phyloP scores from a whole-genome alignment of 2,797 vertebrate genomes.

The Acestrorhynchus altus region DNA sequence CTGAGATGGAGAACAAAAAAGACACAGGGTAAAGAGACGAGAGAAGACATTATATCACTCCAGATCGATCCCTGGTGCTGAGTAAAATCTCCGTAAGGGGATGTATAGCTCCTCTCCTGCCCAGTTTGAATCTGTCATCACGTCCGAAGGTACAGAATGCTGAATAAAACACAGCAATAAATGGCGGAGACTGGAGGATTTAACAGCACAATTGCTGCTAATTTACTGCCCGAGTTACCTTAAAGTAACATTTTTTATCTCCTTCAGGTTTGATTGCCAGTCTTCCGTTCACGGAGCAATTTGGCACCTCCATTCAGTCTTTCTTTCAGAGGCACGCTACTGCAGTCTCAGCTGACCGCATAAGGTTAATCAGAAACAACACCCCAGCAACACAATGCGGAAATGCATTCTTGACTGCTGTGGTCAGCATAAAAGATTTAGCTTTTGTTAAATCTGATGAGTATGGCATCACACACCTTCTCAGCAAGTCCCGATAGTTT shows the following conservation, averaged over 20 bases:
- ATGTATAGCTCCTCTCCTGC: neutral
- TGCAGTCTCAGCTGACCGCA: neutral
- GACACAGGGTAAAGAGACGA: neutral
- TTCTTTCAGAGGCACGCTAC: neutral
- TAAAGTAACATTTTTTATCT: neutral
- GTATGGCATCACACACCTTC: neutral
- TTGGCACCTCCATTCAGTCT: neutral
- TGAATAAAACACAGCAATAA: constrained; percentile 1
- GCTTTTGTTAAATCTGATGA: neutral
- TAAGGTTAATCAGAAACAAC: neutral
- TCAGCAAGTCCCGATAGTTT: neutral
- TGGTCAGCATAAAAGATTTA: neutral
- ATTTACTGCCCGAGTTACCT: neutral
- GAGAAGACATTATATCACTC: neutral
- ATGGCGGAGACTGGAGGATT: neutral
- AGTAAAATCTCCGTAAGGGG: neutral
- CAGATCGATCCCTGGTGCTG: neutral
- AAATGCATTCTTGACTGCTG: neutral
- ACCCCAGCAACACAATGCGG: neutral
- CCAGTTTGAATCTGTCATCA: neutral
- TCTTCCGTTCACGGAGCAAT: constrained; percentile 3
- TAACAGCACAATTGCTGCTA: neutral
- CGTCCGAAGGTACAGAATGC: neutral
- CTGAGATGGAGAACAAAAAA: neutral
- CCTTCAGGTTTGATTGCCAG: neutral